Evolutionary conservation across 1,140 invertebrate genomes (phyloP).

Genomic region (Bombus turneri): DNA sequence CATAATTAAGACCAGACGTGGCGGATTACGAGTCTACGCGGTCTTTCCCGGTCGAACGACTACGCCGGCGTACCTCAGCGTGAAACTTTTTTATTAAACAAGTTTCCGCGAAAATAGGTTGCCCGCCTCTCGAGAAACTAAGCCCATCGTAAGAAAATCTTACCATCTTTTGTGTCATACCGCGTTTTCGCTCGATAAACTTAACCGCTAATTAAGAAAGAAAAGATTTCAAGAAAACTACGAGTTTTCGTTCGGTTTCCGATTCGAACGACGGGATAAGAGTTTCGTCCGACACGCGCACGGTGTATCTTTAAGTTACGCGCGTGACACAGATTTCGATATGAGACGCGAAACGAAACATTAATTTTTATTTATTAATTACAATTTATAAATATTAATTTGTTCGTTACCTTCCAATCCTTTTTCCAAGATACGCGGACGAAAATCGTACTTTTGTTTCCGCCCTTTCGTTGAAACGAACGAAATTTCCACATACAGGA

Average conservation of each 20-base stretch:
- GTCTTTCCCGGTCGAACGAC: neutral
- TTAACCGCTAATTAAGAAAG: neutral
- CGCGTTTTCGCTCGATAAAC: neutral
- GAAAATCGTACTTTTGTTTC: too few species aligned
- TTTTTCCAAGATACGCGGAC: too few species aligned
- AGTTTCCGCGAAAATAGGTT: slow-evolving; percentile 10
- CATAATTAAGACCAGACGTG: neutral
- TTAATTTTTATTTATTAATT: too few species aligned
- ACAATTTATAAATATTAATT: too few species aligned
- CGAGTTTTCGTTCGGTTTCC: neutral
- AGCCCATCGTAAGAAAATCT: neutral
- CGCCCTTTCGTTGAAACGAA: too few species aligned
- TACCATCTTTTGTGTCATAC: neutral
- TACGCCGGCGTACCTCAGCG: neutral
- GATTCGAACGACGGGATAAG: too few species aligned
- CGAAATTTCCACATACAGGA: too few species aligned
- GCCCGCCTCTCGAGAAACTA: neutral
- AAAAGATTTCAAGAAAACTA: neutral
- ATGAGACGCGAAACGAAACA: too few species aligned
- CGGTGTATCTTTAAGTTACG: too few species aligned
- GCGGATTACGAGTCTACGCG: neutral
- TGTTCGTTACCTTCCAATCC: too few species aligned
- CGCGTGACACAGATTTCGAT: too few species aligned
- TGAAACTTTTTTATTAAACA: slow-evolving; percentile 32
- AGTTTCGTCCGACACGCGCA: too few species aligned